Percentiles rank a stretch among this genome's conserved stretches.
These are phyloP conservation scores for Paramuricea clavata DNA, from an alignment of 92 coral and sea anemone genomes.

Conservation along the genomic window DNA sequence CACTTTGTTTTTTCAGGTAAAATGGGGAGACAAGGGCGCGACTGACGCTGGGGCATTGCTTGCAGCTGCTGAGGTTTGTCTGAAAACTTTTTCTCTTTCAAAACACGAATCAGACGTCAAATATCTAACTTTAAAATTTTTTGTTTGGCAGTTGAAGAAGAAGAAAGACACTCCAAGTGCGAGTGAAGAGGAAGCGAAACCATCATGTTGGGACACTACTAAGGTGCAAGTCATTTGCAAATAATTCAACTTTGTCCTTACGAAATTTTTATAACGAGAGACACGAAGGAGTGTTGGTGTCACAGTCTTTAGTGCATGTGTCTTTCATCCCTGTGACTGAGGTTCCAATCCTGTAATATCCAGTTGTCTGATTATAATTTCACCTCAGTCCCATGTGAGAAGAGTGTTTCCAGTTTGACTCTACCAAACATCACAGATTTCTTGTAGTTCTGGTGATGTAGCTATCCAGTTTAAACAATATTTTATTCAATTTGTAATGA, in stretches of 20 bases:
- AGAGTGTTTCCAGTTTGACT: too few relatives aligned
- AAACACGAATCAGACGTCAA: too few relatives aligned
- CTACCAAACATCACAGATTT: too few relatives aligned
- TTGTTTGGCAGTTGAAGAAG: slow-evolving; percentile 14
- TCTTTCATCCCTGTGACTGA: too few relatives aligned
- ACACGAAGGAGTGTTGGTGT: not conserved
- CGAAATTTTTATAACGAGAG: too few relatives aligned
- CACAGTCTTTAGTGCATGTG: not conserved
- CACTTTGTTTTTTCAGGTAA: slow-evolving; percentile 73
- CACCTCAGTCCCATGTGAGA: too few relatives aligned
- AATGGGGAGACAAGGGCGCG: slow-evolving; percentile 97
- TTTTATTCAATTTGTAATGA: not conserved
- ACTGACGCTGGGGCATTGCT: slow-evolving; percentile 96
- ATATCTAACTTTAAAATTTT: not conserved
- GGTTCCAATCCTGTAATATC: too few relatives aligned
- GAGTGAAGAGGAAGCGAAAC: slow-evolving; percentile 26
- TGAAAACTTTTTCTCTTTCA: not conserved
- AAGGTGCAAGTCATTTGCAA: slow-evolving; percentile 16
- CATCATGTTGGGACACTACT: slow-evolving; percentile 33
- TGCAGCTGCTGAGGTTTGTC: slow-evolving; percentile 86
- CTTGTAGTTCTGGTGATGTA: too few relatives aligned
- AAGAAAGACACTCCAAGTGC: slow-evolving; percentile 25
- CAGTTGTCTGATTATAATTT: too few relatives aligned
- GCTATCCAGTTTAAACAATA: not conserved
- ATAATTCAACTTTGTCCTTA: too few relatives aligned